A percentile compares a stretch with the other conserved stretches of the same genome.
Evolutionary conservation across 2,113 vertebrate species (phyloP).

Genomic region (Brachyistius frenatus): DNA sequence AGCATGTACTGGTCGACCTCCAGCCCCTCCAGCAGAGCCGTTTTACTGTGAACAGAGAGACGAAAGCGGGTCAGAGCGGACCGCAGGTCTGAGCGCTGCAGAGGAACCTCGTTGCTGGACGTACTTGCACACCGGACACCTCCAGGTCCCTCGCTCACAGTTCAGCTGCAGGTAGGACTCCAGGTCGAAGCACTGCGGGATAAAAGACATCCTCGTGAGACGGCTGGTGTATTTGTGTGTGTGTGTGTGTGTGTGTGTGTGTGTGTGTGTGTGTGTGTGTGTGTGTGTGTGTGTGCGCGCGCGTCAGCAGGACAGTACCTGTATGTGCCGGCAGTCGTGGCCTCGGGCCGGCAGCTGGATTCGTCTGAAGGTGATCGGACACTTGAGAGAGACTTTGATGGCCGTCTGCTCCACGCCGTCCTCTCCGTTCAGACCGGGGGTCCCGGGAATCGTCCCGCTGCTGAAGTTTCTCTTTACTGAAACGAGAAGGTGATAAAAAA

Average conservation of each 20-base stretch:
- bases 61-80: neutral
- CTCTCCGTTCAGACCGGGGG: conserved; percentile 93
- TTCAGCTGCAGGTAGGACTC: conserved; percentile 91
- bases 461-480: conserved; percentile 96
- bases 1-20: conserved; percentile 99
- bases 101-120: conserved; percentile 16
- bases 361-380: conserved; percentile 96
- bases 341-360: conserved; percentile 96
- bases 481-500: conserved; percentile 13
- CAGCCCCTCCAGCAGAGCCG: conserved; percentile 92
- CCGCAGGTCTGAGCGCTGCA: neutral
- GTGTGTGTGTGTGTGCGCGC: neutral
- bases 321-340: conserved; percentile 95
- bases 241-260: neutral
- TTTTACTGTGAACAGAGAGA: conserved; percentile 86
- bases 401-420: conserved; percentile 96
- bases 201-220: neutral
- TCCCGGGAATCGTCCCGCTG: conserved; percentile 93
- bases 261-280: neutral
- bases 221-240: neutral
- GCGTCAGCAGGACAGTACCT: conserved; percentile 76
- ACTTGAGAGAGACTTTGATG: conserved; percentile 97
- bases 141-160: conserved; percentile 89
- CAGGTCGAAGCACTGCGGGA: conserved; percentile 89
- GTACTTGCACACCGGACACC: conserved; percentile 88